Base-by-base conservation (phyloP, 2,888 invertebrate genomes). In the Cotesia congregata region DNA sequence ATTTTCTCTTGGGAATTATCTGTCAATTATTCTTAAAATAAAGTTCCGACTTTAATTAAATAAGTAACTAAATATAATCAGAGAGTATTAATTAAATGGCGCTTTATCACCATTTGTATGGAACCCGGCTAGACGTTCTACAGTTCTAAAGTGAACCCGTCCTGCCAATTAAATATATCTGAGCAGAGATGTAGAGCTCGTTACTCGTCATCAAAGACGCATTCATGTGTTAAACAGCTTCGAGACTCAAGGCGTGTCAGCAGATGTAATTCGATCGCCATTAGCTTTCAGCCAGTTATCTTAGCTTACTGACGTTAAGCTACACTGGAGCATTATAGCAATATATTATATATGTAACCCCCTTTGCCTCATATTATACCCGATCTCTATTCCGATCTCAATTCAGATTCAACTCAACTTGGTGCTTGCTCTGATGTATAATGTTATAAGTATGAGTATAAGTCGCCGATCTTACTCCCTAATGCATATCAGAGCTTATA, bases 231-330 rank as follows among this genome's bases (percentile, higher is more conserved):
- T 62, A 62, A 62, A 20, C 20, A 62, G 62, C 62, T 20, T 62
- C 62, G 6, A 20, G 59, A 70, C 70, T 70, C 60, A 1, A 15
- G 50, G 50, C 20, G 41, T 68, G 50, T 59, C 59, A 59, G 12
- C 62, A 70, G 79, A 78, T 71, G 80, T 76, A 80, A 82, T 81
- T 81, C 75, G 79, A 80, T 76, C 65, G 69, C 62, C 77, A 78
- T 80, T 79, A 79, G 67, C 73, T 50, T 68, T 74, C 30, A n/a
- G 69, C 60, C 39, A 50, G 20, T 60, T 50, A 12, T 20, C 20
- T 20, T 62, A 30, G 30, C 4, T 30, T 30, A 30, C 30, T 30
- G 30, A 50, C 50, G 50, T 50, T 50, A 50, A 50, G 12, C 50
- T 12, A 50, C 12, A 50, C 50, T 50, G 7, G 50, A 12, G 50